A percentile compares a stretch with the other conserved stretches of the same genome.
Evolutionary conservation across 2,113 vertebrate genomes (phyloP).

Genomic region (Edolisoma coerulescens): DNA sequence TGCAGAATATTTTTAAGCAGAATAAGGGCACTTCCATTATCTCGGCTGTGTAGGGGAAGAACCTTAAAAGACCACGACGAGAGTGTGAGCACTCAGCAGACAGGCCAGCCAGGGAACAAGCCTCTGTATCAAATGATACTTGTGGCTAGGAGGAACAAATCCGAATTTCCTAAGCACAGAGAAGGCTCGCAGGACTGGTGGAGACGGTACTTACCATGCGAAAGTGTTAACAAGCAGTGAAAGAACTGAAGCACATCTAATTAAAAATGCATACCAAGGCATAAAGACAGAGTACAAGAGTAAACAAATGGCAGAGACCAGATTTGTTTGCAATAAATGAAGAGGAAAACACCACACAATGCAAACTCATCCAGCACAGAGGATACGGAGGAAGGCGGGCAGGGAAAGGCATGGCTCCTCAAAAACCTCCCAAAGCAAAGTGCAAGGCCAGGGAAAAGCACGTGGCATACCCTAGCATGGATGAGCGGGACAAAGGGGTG

Average conservation of each 20-base stretch:
- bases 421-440: background rate
- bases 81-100: background rate
- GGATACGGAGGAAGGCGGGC: background rate
- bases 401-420: background rate
- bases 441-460: background rate
- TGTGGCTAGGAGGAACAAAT: background rate
- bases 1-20: background rate
- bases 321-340: conserved; percentile 69
- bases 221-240: conserved; percentile 62
- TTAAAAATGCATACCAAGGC: conserved; percentile 68
- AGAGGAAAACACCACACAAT: conserved; percentile 66
- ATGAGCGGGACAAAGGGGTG: background rate
- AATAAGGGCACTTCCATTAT: background rate
- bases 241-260: conserved; percentile 63
- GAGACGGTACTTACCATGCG: background rate
- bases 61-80: background rate
- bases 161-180: background rate
- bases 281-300: conserved; percentile 64
- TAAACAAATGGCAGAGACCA: conserved; percentile 69
- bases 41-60: background rate
- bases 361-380: conserved; percentile 51
- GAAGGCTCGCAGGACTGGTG: background rate
- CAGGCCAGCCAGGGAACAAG: background rate
- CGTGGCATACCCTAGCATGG: fast-evolving
- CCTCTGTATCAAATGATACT: background rate